phyloP scores from a whole-genome alignment of 64 coral and sea anemone genomes.

The Catalaphyllia jardinei region DNA sequence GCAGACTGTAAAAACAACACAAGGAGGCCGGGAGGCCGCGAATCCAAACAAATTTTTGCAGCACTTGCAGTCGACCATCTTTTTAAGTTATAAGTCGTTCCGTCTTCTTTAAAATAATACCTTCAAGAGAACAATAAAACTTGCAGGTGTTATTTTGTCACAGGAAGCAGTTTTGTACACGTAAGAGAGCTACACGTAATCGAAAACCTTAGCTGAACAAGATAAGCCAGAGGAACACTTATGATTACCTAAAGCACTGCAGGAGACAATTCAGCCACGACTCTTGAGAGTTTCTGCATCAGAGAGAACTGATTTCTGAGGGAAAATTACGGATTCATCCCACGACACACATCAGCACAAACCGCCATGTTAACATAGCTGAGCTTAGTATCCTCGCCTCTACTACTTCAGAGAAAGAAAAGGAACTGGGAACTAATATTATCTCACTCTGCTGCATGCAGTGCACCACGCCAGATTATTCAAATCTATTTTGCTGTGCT shows the following conservation, averaged over 20 bases:
- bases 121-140: not conserved
- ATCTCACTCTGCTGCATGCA: no score
- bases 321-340: not conserved
- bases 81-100: not conserved
- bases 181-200: not conserved
- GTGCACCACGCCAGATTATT: no score
- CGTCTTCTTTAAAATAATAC: not conserved
- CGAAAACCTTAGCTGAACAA: not conserved
- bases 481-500: no score
- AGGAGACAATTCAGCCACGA: not conserved
- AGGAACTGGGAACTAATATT: no score
- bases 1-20: slow-evolving; percentile 76
- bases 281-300: not conserved
- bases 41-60: slow-evolving; percentile 78
- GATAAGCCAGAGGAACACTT: not conserved
- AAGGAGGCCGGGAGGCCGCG: slow-evolving; percentile 63
- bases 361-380: not conserved
- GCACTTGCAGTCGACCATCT: slow-evolving; percentile 82
- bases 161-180: not conserved
- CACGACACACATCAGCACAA: not conserved
- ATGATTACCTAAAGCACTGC: not conserved
- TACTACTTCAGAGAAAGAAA: not conserved
- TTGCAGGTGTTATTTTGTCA: slow-evolving; percentile 13
- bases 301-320: not conserved
- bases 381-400: not conserved